These are phyloP conservation scores for Ahaetulla prasina DNA, from an alignment of 2,113 vertebrate species.

Conservation along the genomic window DNA sequence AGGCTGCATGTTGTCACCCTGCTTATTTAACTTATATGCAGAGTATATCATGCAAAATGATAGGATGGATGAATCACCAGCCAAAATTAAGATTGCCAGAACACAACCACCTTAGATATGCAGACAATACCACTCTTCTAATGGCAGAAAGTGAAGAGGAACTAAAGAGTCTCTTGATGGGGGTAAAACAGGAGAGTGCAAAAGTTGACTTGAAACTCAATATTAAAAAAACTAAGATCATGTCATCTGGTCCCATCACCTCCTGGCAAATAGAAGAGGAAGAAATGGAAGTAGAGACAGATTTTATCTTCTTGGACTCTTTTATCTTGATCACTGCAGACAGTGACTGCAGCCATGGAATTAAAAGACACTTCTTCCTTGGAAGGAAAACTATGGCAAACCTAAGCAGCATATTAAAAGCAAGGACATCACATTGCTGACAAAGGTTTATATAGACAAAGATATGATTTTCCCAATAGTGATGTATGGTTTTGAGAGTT, in stretches of 20 bases:
- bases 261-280: not conserved
- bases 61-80: not conserved
- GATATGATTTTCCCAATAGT: not conserved
- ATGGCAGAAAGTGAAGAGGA: not conserved
- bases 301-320: not conserved
- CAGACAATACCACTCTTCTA: not conserved
- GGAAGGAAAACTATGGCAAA: not conserved
- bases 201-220: not conserved
- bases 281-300: not conserved
- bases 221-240: not conserved
- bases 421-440: not conserved
- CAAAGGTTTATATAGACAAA: not conserved
- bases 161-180: not conserved
- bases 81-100: not conserved
- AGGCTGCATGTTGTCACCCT: not conserved
- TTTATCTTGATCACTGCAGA: not conserved
- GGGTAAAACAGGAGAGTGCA: not conserved
- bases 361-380: not conserved
- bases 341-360: not conserved
- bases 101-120: not conserved
- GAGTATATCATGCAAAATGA: not conserved
- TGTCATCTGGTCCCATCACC: not conserved
- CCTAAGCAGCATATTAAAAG: not conserved
- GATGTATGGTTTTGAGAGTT: not conserved
- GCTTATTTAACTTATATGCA: not conserved